Evolutionary conservation across 2,113 vertebrate species (phyloP).

Genomic region (Protobothrops flavoviridis): DNA sequence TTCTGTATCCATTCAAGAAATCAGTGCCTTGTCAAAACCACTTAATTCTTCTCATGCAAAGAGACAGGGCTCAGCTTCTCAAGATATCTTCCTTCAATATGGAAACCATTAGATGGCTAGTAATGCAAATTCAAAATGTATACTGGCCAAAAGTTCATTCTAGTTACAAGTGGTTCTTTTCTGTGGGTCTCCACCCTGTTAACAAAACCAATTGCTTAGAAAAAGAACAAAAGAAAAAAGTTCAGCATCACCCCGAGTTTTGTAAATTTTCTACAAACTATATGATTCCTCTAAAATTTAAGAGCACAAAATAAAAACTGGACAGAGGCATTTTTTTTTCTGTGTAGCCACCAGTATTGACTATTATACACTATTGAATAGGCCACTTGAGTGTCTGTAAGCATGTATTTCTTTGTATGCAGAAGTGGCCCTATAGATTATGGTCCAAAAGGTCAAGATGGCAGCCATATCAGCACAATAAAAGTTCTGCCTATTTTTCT

Average conservation of each 20-base stretch:
- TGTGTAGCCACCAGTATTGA: rapidly evolving
- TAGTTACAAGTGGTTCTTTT: neutral
- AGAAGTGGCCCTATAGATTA: neutral
- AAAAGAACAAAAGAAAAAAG: neutral
- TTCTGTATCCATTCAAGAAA: neutral
- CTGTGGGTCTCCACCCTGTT: neutral
- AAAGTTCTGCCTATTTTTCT: neutral
- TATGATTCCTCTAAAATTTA: neutral
- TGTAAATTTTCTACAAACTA: neutral
- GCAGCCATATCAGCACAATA: neutral
- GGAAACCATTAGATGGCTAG: neutral
- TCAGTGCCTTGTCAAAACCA: neutral
- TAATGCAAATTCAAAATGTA: neutral
- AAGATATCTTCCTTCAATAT: neutral
- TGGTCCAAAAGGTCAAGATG: neutral
- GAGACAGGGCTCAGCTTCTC: neutral
- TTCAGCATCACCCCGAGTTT: neutral
- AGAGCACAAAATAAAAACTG: conserved; percentile 7
- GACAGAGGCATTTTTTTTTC: conserved; percentile 10
- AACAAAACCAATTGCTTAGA: neutral
- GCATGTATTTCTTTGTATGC: conserved; percentile 15
- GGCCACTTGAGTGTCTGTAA: neutral
- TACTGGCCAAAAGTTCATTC: neutral
- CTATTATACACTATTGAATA: neutral
- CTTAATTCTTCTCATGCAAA: neutral